Conservation (phyloP, 2,888 invertebrate species). For the Maniola hyperantus region DNA sequence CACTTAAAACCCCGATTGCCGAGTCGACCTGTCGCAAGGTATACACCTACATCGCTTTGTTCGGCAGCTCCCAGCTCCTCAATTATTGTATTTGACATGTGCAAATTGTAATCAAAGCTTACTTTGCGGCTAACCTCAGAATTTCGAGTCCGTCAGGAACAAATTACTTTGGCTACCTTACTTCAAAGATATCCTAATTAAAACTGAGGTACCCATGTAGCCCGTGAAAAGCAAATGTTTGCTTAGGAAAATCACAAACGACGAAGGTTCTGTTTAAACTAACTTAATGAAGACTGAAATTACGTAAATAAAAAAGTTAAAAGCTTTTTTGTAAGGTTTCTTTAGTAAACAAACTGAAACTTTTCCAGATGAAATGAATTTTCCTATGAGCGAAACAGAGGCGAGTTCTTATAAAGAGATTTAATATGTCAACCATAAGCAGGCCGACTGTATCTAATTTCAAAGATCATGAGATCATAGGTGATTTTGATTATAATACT, state of each 20-base stretch:
- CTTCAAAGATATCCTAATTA: conserved; percentile 32
- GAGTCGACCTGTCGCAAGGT: no score
- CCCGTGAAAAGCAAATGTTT: conserved; percentile 16
- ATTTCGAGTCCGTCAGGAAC: conserved; percentile 38
- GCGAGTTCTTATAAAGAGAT: no score
- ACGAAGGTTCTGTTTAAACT: conserved; percentile 7
- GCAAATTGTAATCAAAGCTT: conserved; percentile 37
- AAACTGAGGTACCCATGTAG: conserved; percentile 7
- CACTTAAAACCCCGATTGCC: no score
- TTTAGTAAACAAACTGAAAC: background rate
- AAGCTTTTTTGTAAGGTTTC: no score
- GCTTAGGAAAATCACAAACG: conserved; percentile 13
- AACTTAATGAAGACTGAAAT: conserved; percentile 12
- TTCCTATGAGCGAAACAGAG: no score
- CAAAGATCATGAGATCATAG: no score
- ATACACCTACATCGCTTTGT: no score
- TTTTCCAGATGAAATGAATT: background rate
- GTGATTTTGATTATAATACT: no score
- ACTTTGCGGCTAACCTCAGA: conserved; percentile 26
- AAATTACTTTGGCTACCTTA: conserved; percentile 32
- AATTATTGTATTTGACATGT: conserved; percentile 14
- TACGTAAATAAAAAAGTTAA: background rate
- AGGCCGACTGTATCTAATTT: no score
- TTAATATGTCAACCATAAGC: no score
- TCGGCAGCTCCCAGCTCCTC: no score